phyloP scores from a whole-genome alignment of 1,140 invertebrate genomes.

The Caenorhabditis remanei region DNA sequence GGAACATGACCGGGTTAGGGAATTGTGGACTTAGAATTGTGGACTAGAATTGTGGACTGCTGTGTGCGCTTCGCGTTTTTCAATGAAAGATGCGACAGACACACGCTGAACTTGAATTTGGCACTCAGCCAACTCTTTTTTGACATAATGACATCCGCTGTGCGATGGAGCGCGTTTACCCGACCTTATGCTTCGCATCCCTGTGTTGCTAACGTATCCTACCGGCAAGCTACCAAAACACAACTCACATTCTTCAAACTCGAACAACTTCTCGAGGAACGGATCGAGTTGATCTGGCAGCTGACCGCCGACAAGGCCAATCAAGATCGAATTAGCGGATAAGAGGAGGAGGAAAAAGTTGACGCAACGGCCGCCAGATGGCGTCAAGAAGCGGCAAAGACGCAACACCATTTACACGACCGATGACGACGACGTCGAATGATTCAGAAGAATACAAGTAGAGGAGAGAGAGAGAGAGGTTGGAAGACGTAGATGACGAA shows the following conservation, averaged over 20 bases:
- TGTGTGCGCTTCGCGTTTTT: no score
- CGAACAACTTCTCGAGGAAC: slow-evolving; percentile 75
- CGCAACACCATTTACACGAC: slow-evolving; percentile 54
- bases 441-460: slow-evolving; percentile 9
- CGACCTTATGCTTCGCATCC: no score
- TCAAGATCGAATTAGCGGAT: slow-evolving; percentile 32
- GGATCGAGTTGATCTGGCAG: slow-evolving; percentile 73
- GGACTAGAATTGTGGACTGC: no score
- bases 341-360: slow-evolving; percentile 59
- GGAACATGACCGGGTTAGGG: no score
- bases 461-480: not conserved
- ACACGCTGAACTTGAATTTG: no score
- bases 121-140: no score
- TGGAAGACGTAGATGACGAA: slow-evolving; percentile 45
- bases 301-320: slow-evolving; percentile 60
- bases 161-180: no score
- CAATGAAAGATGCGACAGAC: no score
- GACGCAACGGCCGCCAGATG: slow-evolving; percentile 15
- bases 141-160: no score
- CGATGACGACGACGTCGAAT: slow-evolving; percentile 41
- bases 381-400: slow-evolving; percentile 47
- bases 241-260: slow-evolving; percentile 74
- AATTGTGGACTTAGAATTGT: no score
- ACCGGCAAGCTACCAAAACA: not conserved
- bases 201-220: no score